These are phyloP conservation scores for Gambusia affinis DNA, from an alignment of 2,113 vertebrate species.

Conservation along the genomic window DNA sequence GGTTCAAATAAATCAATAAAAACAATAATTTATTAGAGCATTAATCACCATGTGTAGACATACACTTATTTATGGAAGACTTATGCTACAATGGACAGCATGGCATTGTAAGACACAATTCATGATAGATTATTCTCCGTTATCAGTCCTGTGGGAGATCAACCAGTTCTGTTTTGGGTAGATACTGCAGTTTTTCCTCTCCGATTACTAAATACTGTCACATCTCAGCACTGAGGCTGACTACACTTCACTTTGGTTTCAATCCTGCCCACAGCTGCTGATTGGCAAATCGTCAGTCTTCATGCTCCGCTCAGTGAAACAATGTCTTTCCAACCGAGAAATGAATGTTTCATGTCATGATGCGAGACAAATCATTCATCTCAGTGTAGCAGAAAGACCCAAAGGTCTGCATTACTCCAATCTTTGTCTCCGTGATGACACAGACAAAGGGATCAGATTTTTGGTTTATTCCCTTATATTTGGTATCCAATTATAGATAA, in stretches of 20 bases:
- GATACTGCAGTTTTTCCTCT: no score
- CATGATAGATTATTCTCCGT: not conserved
- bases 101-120: not conserved
- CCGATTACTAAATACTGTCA: not conserved
- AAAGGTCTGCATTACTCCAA: not conserved
- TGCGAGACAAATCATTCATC: not conserved
- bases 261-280: not conserved
- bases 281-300: not conserved
- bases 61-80: not conserved
- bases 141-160: no score
- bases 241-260: not conserved
- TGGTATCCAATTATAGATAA: not conserved
- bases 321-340: not conserved
- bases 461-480: not conserved
- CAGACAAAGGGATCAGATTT: not conserved
- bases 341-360: not conserved
- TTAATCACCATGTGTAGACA: not conserved
- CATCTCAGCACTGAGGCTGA: not conserved
- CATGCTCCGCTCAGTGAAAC: not conserved
- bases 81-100: not conserved
- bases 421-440: not conserved
- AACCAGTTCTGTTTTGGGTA: no score
- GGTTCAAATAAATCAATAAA: not conserved
- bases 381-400: not conserved
- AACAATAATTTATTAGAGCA: not conserved